These are phyloP conservation scores for Psilopsiagon aymara DNA, from an alignment of 2,113 vertebrate genomes.

Conservation along the genomic window DNA sequence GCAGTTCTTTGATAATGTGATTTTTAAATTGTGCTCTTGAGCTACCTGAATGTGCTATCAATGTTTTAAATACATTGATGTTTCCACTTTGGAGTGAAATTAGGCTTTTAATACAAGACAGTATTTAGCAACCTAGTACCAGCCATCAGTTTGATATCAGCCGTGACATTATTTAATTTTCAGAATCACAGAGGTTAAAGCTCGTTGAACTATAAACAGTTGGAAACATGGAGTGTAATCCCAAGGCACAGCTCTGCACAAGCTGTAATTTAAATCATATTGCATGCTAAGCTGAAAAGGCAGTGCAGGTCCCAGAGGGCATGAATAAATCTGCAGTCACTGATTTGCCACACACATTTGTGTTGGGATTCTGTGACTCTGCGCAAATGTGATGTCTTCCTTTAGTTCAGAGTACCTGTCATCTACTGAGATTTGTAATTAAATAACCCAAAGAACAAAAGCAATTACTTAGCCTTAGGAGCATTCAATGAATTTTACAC, in stretches of 20 bases:
- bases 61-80: background rate
- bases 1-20: background rate
- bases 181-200: constrained; percentile 58
- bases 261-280: constrained; percentile 69
- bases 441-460: constrained; percentile 63
- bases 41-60: background rate
- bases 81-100: constrained; percentile 34
- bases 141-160: constrained; percentile 62
- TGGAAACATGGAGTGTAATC: constrained; percentile 50
- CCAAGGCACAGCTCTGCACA: constrained; percentile 58
- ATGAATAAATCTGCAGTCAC: constrained; percentile 63
- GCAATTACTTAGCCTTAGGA: constrained; percentile 50
- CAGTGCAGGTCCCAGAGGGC: constrained; percentile 47
- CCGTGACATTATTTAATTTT: constrained; percentile 62
- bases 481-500: constrained; percentile 33
- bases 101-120: constrained; percentile 9
- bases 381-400: constrained; percentile 54
- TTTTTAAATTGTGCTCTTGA: background rate
- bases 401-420: constrained; percentile 38
- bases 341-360: constrained; percentile 56
- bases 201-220: constrained; percentile 69
- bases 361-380: constrained; percentile 59
- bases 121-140: constrained; percentile 28
- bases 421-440: constrained; percentile 64
- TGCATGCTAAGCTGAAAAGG: constrained; percentile 64